Evolutionary conservation across 2,797 vertebrate genomes (phyloP).

Genomic region (Toxotes lorentzi): DNA sequence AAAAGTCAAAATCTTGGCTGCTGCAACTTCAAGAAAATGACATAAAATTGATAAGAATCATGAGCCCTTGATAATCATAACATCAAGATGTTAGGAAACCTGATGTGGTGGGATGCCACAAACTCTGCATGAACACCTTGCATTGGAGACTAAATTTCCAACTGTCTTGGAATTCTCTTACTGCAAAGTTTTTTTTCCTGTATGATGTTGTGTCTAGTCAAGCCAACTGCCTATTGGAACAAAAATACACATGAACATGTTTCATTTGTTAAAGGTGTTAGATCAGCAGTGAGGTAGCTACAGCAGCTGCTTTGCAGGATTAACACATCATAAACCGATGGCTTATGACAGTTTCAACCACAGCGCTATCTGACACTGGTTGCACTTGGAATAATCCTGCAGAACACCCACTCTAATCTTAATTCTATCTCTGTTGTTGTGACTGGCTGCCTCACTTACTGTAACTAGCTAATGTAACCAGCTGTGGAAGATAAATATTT

Average conservation of each 20-base stretch:
- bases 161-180: background rate
- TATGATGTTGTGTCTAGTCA: background rate
- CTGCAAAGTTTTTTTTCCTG: background rate
- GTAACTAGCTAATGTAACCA: slow-evolving; percentile 33
- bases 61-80: background rate
- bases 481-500: slow-evolving; percentile 24
- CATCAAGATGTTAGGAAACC: background rate
- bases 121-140: background rate
- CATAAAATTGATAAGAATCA: background rate
- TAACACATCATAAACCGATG: slow-evolving; percentile 35
- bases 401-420: slow-evolving; percentile 16
- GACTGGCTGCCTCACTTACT: slow-evolving; percentile 7
- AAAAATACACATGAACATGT: background rate
- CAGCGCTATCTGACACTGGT: slow-evolving; percentile 12
- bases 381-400: slow-evolving; percentile 41
- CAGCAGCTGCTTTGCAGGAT: slow-evolving; percentile 36
- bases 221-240: background rate
- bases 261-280: slow-evolving; percentile 33
- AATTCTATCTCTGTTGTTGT: slow-evolving; percentile 26
- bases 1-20: too few relatives aligned
- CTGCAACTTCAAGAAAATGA: background rate
- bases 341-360: slow-evolving; percentile 47
- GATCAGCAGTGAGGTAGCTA: slow-evolving; percentile 1
- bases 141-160: background rate
- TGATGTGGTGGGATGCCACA: background rate